These are phyloP conservation scores for Dione vanillae DNA, from an alignment of 2,888 invertebrate species.

Conservation along the genomic window DNA sequence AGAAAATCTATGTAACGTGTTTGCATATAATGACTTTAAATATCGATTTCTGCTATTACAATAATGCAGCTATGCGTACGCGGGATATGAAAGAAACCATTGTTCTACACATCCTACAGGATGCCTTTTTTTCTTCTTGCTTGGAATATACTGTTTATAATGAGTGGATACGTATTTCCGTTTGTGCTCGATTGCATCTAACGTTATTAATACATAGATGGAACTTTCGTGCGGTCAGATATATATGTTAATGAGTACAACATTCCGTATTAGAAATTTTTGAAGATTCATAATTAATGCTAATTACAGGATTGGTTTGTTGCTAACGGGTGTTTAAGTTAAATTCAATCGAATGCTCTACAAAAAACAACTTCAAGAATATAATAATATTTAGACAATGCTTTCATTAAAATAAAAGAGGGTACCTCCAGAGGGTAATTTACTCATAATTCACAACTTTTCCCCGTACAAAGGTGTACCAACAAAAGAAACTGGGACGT, in stretches of 20 bases:
- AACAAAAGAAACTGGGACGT: slow-evolving; percentile 48
- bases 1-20: neutral
- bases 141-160: slow-evolving; percentile 28
- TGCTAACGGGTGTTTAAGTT: neutral
- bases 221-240: slow-evolving; percentile 21
- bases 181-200: slow-evolving; percentile 37
- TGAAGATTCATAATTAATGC: slow-evolving; percentile 20
- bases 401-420: slow-evolving; percentile 2
- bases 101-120: slow-evolving; percentile 33
- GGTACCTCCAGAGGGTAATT: slow-evolving; percentile 1
- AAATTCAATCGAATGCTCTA: neutral
- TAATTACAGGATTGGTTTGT: slow-evolving; percentile 13
- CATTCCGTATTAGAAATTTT: slow-evolving; percentile 30
- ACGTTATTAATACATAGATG: slow-evolving; percentile 1
- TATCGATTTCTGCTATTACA: slow-evolving; percentile 11
- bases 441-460: slow-evolving; percentile 28
- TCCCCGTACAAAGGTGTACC: slow-evolving; percentile 29
- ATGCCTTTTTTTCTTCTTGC: slow-evolving; percentile 30
- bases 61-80: slow-evolving; percentile 9
- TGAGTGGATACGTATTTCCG: slow-evolving; percentile 38
- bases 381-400: neutral
- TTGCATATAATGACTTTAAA: neutral
- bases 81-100: slow-evolving; percentile 31
- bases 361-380: neutral
- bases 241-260: slow-evolving; percentile 32